Evolutionary conservation across 2,797 vertebrate species (phyloP), one percentile per base, ranked within the genome.

Genomic region (Esox masquinongy): DNA sequence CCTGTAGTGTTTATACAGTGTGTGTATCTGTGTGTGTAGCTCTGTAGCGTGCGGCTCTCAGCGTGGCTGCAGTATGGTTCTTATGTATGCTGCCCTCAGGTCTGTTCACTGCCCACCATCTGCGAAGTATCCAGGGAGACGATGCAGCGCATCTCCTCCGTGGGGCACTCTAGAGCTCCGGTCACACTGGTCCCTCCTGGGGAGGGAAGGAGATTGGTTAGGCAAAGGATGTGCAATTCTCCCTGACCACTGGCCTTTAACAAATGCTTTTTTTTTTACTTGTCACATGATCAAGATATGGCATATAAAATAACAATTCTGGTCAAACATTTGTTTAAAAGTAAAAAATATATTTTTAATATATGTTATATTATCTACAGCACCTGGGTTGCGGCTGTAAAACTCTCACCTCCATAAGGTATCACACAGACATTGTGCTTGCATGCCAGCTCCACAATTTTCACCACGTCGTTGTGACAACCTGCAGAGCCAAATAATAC

Each of bases 121-220:
- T 99, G 98, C 85, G 98, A 98, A 59, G 98, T 99, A 85, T 99
- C 98, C 91, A 99, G 87, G 11, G 98, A 99, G 70, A 97, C 89
- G 80, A 99, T 98, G 82, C 93, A 95, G 90, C 98, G 95, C 74
- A 90, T 95, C 88, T 99, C 98, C 90, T 98, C 97, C 76, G 83
- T 91, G 78, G 98, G 98, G 91, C 98, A 99, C 91, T 96, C 96
- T 53, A 99, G 93, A 72, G 96, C 98, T 82, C 92, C 96, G 59
- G 97, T 98, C 79, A 99, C 98, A 89, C 96, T 99, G 0, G 98
- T 99, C 19, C 98, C 98, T 87, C 98, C 98, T 99, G 86, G 68
- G 80, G 86, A 82, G 22, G 29, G 50, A 15, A 19, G 7, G 26
- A 71, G 24, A 51, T 24, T 6, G 49, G 24, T n/a, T 31, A 49